phyloP scores from a whole-genome alignment of 2,888 invertebrate genomes.

The Leuctra nigra region DNA sequence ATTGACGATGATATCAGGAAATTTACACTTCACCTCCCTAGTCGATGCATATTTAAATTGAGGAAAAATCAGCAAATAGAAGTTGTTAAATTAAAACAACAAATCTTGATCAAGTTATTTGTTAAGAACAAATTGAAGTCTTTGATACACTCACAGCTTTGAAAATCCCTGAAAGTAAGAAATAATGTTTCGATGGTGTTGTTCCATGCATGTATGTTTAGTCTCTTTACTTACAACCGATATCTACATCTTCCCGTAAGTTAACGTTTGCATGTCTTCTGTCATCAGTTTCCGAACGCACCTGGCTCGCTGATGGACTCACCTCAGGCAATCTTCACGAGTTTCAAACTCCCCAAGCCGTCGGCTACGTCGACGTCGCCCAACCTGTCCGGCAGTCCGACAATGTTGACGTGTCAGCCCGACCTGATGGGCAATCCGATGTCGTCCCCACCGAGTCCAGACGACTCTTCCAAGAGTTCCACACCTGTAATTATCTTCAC shows the following conservation, averaged over 20 bases:
- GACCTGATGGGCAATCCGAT: slow-evolving; percentile 27
- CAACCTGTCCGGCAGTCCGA: slow-evolving; percentile 18
- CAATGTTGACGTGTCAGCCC: slow-evolving; percentile 20
- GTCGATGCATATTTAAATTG: no score
- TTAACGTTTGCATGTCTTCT: background rate
- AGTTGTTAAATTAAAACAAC: no score
- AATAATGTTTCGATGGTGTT: background rate
- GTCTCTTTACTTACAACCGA: background rate
- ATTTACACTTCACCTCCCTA: no score
- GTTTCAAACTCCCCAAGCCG: slow-evolving; percentile 82
- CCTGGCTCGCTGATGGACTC: slow-evolving; percentile 46
- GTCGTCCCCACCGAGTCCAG: slow-evolving; percentile 28
- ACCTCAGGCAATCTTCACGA: slow-evolving; percentile 88
- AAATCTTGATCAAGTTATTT: no score
- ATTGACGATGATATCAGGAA: no score
- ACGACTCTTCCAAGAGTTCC: slow-evolving; percentile 26
- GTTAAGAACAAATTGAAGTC: no score
- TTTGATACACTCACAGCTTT: background rate
- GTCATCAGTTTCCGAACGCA: slow-evolving; percentile 25
- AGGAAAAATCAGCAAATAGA: no score
- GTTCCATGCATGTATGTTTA: background rate
- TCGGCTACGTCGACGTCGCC: slow-evolving; percentile 25
- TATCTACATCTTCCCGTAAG: background rate
- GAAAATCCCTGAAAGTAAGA: background rate
- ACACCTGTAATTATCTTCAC: slow-evolving; percentile 29